Base-by-base conservation (phyloP, 2,113 vertebrate species). In the Craseonycteris thonglongyai region DNA sequence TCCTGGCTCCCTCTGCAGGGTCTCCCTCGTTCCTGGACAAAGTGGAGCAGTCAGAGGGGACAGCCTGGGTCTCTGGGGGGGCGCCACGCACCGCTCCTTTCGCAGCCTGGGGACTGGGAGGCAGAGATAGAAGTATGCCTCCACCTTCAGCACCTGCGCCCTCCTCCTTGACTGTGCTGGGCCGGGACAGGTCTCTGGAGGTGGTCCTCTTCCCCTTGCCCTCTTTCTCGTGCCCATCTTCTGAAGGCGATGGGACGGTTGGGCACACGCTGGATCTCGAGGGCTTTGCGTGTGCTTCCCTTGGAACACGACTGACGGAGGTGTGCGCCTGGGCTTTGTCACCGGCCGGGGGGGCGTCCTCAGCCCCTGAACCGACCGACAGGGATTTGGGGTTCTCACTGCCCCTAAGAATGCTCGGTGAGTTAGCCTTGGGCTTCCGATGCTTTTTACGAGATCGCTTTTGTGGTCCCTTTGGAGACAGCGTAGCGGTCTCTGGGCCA, bases 291-390 rank as follows among this genome's bases (percentile, higher is more conserved):
- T 5, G 69, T 33, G 0, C n/a, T 40, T 33, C 2, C 21, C 24
- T 47, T 26, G 54, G 84, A 6, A 33, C 1, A 7, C 5, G 33
- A n/a, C 22, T 0, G 21, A 12, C 3, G 6, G 30, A 9, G 12
- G 51, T 59, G 51, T 9, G 56, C 16, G 14, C 45, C 26, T 24
- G 78, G 3, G 30, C 6, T n/a, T 11, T 35, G 40, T 42, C 61
- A 4, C 68, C 10, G 2, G 24, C 30, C 0, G n/a, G 75, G n/a
- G n/a, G 75, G n/a, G 49, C 7, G 13, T 19, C 42, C 56, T 63
- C 45, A 15, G 69, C 24, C 81, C 38, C 40, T 4, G 51, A 33
- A 61, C 4, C 1, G 28, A 9, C 24, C 24, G 4, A 12, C 26
- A n/a, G 47, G 6, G 79, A 28, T 35, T 3, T 42, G 61, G 54